Evolutionary conservation across 2,797 vertebrate species (phyloP), one percentile per base, ranked within the genome.

Genomic region (Uromys caudimaculatus): DNA sequence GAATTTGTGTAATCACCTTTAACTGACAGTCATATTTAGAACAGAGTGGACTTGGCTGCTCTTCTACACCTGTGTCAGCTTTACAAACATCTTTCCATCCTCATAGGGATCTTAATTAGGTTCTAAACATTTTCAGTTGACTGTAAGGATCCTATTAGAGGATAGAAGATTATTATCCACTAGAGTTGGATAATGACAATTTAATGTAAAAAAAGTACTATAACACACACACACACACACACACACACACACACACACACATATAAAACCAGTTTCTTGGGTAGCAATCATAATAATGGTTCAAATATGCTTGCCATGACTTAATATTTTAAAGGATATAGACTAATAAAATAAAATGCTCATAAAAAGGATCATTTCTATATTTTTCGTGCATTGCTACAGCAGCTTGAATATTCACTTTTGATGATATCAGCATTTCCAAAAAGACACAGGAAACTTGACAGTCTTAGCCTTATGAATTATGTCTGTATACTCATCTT

Each of bases 41-140:
- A 83, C 75, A 54, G 27, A 29, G 0, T 29, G 3, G 3, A 10
- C 1, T 4, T 0, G 12, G 0, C 3, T 2, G 47, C 2, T n/a
- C n/a, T 19, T 38, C 0, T 69, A 11, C 60, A 6, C 17, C 29
- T 21, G 38, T 29, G 2, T 41, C 47, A 92, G 35, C 12, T 81
- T 84, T 79, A 13, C 1, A 77, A 52, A 89, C 56, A 73, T 14
- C 56, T 11, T 87, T 96, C 23, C 17, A 82, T 96, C n/a, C 17
- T 38, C 12, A 54, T 13, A 47, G 60, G 38, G 4, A 67, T 84
- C 78, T 91, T 86, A 91, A 14, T 54, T 54, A 35, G 71, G 62
- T 1, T 64, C 6, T 32, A 67, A 21, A 1, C 62, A 3, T 78
- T 78, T 94, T 82, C 11, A 62, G 21, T 16, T 94, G 21, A 71